Evolutionary conservation across 2,113 vertebrate species (phyloP), one percentile per base, ranked within the genome.

Genomic region (Anolis carolinensis): DNA sequence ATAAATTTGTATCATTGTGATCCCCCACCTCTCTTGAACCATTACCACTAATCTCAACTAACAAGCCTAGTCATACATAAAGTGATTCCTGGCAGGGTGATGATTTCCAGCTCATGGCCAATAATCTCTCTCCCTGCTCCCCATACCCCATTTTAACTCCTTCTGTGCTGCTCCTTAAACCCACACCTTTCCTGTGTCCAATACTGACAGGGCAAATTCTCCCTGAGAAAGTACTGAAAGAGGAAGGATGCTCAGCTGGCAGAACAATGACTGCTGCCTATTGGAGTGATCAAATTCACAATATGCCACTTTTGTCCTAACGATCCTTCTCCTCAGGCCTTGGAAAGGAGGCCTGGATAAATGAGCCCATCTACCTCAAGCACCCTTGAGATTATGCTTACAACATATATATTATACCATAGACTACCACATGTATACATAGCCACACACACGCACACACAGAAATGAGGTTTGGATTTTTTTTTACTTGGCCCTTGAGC

Each of bases 21-120:
- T 44, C 23, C 59, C 13, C n/a, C 30, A 23, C n/a, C 21, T 1
- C n/a, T 30, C 62, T 21, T 18, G 30, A 48, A 52, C 44, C 63
- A 8, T 23, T 55, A n/a, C n/a, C 32, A 27, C 11, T 77, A 79
- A 67, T 74, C 21, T 81, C 30, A 81, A 20, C n/a, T 50, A 81
- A n/a, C 44, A 86, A 81, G n/a, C 13, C 55, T 65, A 73, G 36
- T 25, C 70, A 7, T 48, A 63, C 32, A 71, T 50, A 62, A 63
- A 68, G 14, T 34, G 27, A 55, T 74, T 50, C 71, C 21, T 88
- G 30, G 3, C 59, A 89, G 82, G 30, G 9, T 1, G 6, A 23
- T 81, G 74, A 86, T 87, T 90, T 89, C 63, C 72, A 83, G 5
- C 79, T 4, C 34, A 72, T 85, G 86, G 67, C 55, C 71, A 87